Conservation (phyloP, 2,888 invertebrate species). For the Troilus luridus region DNA sequence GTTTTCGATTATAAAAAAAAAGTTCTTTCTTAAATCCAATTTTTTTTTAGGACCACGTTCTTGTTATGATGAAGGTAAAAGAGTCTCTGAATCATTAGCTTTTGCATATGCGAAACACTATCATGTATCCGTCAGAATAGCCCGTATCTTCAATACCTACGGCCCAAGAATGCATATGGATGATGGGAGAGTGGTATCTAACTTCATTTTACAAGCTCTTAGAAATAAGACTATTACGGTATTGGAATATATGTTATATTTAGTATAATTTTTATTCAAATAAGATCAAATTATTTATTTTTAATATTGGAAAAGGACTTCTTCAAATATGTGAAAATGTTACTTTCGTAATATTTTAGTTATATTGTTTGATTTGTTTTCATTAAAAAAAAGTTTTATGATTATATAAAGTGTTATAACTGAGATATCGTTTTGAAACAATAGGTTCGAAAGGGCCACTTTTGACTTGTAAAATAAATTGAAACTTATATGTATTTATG, state of each 20-base stretch:
- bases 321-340: neutral
- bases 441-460: neutral
- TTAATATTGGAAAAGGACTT: neutral
- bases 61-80: constrained; percentile 99
- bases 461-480: constrained; percentile 30
- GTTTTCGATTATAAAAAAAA: neutral
- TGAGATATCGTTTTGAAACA: neutral
- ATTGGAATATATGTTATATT: constrained; percentile 65
- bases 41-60: constrained; percentile 83
- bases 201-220: constrained; percentile 97
- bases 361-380: neutral
- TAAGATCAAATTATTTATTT: neutral
- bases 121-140: constrained; percentile 93
- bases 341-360: neutral
- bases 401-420: neutral
- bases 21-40: constrained; percentile 36
- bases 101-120: constrained; percentile 99
- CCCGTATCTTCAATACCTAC: constrained; percentile 98
- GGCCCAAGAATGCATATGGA: constrained; percentile 99
- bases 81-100: constrained; percentile 95
- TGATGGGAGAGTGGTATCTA: constrained; percentile 98
- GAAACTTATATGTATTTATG: neutral
- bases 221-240: constrained; percentile 96
- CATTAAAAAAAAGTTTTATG: too few relatives aligned
- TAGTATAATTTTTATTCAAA: neutral